phyloP scores from a whole-genome alignment of 2,888 invertebrate species.

The Neoitamus cyanurus region DNA sequence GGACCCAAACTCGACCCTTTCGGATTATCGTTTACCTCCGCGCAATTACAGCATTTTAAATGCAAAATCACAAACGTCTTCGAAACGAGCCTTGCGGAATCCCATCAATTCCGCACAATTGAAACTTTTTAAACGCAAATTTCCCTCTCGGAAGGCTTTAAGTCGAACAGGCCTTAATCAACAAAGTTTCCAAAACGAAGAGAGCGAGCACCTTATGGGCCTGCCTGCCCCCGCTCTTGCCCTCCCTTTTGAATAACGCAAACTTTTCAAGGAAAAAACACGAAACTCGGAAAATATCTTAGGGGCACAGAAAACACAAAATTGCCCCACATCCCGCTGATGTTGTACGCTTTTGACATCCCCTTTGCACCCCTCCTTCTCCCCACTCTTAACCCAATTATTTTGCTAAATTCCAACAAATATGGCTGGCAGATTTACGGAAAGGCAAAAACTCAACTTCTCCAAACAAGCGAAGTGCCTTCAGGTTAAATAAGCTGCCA shows the following conservation, averaged over 20 bases:
- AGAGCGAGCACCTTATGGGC: not conserved
- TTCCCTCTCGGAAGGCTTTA: not conserved
- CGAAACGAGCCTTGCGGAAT: not conserved
- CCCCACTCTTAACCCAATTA: not conserved
- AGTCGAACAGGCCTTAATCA: not conserved
- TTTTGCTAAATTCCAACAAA: slow-evolving; percentile 1
- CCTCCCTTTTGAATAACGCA: not conserved
- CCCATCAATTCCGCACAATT: not conserved
- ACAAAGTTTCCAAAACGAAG: not conserved
- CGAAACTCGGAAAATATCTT: not conserved
- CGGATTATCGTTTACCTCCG: not conserved
- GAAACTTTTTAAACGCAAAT: not conserved
- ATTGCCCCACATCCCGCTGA: not conserved
- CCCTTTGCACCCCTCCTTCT: too few relatives aligned
- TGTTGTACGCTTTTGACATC: not conserved
- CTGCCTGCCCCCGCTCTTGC: not conserved
- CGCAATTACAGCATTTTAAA: not conserved
- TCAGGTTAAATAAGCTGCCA: not conserved
- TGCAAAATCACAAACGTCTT: not conserved
- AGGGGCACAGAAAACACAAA: not conserved
- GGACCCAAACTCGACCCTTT: not conserved
- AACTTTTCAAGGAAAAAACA: not conserved
- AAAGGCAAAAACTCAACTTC: not conserved
- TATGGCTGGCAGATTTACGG: slow-evolving; percentile 1
- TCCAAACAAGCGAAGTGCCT: not conserved